Percentiles rank a stretch among this genome's conserved stretches.
Conservation (phyloP, 1,140 invertebrate species). For the Conus betulinus region DNA sequence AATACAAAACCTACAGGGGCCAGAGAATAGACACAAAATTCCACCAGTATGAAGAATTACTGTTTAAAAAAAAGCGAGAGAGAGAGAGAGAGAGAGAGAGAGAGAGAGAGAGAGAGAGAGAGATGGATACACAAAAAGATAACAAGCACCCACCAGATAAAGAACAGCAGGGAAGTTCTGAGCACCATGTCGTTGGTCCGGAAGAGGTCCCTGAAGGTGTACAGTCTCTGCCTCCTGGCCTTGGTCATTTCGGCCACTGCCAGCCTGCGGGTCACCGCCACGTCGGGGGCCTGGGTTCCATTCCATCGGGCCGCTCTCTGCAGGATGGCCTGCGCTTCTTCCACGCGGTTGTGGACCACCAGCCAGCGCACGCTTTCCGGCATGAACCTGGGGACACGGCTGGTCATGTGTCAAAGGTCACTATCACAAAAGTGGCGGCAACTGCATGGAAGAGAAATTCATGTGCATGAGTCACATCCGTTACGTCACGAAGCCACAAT, state of each 20-base stretch:
- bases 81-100: too few species aligned
- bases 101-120: too few species aligned
- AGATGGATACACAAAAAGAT: too few species aligned
- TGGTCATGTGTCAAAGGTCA: too few species aligned
- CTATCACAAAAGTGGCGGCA: too few species aligned
- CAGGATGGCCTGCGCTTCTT: conserved; percentile 7
- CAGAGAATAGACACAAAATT: too few species aligned
- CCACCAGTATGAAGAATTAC: too few species aligned
- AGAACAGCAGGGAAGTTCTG: conserved; percentile 18
- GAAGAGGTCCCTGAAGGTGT: conserved; percentile 38
- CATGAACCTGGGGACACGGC: not conserved
- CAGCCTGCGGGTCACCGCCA: not conserved
- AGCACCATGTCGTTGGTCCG: conserved; percentile 12
- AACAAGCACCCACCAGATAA: conserved; percentile 34
- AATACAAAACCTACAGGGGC: too few species aligned
- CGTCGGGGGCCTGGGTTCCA: not conserved
- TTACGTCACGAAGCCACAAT: too few species aligned
- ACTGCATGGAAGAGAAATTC: too few species aligned
- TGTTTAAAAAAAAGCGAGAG: too few species aligned
- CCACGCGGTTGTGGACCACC: conserved; percentile 13
- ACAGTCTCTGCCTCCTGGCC: not conserved
- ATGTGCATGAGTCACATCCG: too few species aligned
- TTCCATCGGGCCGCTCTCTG: not conserved
- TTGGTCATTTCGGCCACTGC: not conserved
- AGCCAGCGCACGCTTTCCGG: conserved; percentile 22